phyloP scores from a whole-genome alignment of 2,113 vertebrate species.

The Onychostoma macrolepis region DNA sequence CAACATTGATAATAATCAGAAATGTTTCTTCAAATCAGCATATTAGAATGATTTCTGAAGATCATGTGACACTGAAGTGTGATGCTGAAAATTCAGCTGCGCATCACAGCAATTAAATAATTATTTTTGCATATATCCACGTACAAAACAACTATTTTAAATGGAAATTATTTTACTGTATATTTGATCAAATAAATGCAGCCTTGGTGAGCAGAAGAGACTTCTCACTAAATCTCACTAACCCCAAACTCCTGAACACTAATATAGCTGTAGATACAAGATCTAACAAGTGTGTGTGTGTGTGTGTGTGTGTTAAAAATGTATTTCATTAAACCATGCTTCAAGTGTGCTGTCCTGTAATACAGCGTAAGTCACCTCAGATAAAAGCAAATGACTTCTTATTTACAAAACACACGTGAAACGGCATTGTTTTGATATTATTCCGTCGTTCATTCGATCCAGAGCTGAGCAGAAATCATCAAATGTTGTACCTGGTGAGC shows the following conservation, averaged over 20 bases:
- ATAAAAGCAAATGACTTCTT: background rate
- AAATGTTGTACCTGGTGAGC: slow-evolving; percentile 10
- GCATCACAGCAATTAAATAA: background rate
- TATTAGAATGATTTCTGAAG: background rate
- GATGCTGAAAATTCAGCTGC: background rate
- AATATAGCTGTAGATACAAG: too few species aligned
- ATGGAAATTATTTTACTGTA: background rate
- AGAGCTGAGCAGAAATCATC: background rate
- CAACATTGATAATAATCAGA: background rate
- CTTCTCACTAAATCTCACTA: background rate
- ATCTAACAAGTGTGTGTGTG: too few species aligned
- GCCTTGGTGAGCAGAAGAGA: background rate
- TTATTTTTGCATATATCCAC: rapidly evolving
- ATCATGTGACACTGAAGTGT: background rate
- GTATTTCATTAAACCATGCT: too few species aligned
- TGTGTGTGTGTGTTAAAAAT: too few species aligned
- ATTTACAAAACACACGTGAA: background rate
- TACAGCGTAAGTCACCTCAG: too few species aligned
- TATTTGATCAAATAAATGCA: background rate
- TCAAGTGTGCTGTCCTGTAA: background rate
- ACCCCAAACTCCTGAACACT: too few species aligned
- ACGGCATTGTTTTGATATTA: background rate
- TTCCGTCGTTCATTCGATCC: background rate
- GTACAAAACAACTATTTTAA: background rate
- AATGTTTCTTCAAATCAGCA: background rate